These are phyloP conservation scores for Quadroppia sp. DNA, from an alignment of 2,888 invertebrate species.

Conservation along the genomic window DNA sequence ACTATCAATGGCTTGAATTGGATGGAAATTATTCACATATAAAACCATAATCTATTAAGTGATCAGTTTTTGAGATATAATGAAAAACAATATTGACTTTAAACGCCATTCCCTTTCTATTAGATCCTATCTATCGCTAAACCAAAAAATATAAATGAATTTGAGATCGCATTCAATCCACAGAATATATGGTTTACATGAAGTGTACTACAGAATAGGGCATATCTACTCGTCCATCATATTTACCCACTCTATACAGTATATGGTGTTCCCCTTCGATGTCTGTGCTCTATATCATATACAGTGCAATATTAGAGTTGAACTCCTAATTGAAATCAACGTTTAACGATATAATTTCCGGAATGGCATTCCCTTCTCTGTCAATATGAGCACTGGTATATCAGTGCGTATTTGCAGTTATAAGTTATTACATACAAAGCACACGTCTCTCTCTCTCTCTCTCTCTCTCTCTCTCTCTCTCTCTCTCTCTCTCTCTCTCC, in stretches of 20 bases:
- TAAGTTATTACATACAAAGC: slow-evolving; percentile 20
- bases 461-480: too few relatives aligned
- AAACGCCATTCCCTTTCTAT: background rate
- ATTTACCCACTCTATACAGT: slow-evolving; percentile 3
- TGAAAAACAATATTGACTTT: slow-evolving; percentile 3
- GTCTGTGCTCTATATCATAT: background rate
- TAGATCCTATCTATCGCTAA: background rate
- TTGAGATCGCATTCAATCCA: slow-evolving; percentile 9
- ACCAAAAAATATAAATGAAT: slow-evolving; percentile 6
- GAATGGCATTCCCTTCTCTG: slow-evolving; percentile 28
- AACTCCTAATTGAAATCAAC: slow-evolving; percentile 35
- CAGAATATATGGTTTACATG: background rate
- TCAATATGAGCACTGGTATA: background rate
- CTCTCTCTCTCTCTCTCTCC: background rate
- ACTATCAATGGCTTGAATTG: too few relatives aligned
- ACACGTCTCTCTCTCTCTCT: background rate
- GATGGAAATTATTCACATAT: background rate
- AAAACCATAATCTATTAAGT: background rate
- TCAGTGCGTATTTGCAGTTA: background rate
- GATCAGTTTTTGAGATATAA: background rate
- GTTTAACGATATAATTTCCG: slow-evolving; percentile 36
- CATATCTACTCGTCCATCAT: slow-evolving; percentile 30
- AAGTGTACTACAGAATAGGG: background rate
- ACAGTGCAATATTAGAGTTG: background rate
- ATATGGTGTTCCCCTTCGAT: background rate